Evolutionary conservation across 2,113 vertebrate genomes (phyloP).

Genomic region (Xenopus tropicalis): UCB_Xtro_10.0 CM004446.2:100883001-100883500

Average conservation of each 20-base stretch:
- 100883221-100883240: slow-evolving; percentile 72
- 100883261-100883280: slow-evolving; percentile 75
- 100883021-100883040: neutral
- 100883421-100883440: no score
- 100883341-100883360: no score
- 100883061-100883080: neutral
- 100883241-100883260: slow-evolving; percentile 82
- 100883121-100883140: neutral
- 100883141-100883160: slow-evolving; percentile 44
- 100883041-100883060: neutral
- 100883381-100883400: no score
- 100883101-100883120: neutral
- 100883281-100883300: slow-evolving; percentile 85
- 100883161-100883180: neutral
- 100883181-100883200: slow-evolving; percentile 64
- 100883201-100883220: slow-evolving; percentile 63
- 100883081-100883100: slow-evolving; percentile 59
- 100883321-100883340: slow-evolving; percentile 44
- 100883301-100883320: slow-evolving; percentile 55
- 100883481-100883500: no score
- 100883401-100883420: no score
- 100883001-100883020: no score
- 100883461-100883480: no score
- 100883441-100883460: no score
- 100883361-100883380: no score